Base-by-base conservation (phyloP, 2,797 vertebrate species). In the Danionella dracula region DNA sequence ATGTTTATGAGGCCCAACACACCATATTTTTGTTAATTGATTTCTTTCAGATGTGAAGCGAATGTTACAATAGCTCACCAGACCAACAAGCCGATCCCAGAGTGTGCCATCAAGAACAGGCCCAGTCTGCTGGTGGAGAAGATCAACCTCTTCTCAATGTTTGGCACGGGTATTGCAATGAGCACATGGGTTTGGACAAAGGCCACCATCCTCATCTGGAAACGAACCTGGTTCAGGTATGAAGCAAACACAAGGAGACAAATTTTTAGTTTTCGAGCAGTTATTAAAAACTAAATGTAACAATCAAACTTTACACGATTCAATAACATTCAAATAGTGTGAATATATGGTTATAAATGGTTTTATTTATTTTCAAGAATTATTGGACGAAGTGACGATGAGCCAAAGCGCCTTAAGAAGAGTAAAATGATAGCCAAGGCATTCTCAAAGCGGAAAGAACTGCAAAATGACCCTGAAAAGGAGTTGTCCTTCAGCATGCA, bases 161-260 rank as follows among this genome's bases (percentile, higher is more conserved):
- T 99, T 10, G 97, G 96, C 53, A 99, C 97, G 0, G 97, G 96
- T 9, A 93, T 99, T 20, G 90, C 93, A 70, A 99, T 99, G 97
- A 99, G 97, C 76, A 99, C 96, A 55, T 99, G 97, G 97, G 96
- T 99, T 37, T 99, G 97, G 97, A 99, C 97, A 77, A 98, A 98
- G 79, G 97, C 97, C 77, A 99, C 97, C 0, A 86, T 98, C 73
- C 94, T 99, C 72, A 99, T 99, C 83, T 99, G 97, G 97, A 96
- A 93, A 77, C 92, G 96, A 23, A 97, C 96, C 68, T 99, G 96
- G 95, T 96, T 91, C 90, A 95, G 92, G 97, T 99, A 42, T n/a
- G n/a, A 15, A 27, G 27, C 19, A 55, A 16, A 54, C 51, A 35
- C 21, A 15, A 7, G 32, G 21, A 31, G 8, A 29, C 3, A 41